A percentile compares a stretch with the other conserved stretches of the same genome.
Evolutionary conservation across 2,113 vertebrate genomes (phyloP).

Genomic region (Pelodiscus sinensis): DNA sequence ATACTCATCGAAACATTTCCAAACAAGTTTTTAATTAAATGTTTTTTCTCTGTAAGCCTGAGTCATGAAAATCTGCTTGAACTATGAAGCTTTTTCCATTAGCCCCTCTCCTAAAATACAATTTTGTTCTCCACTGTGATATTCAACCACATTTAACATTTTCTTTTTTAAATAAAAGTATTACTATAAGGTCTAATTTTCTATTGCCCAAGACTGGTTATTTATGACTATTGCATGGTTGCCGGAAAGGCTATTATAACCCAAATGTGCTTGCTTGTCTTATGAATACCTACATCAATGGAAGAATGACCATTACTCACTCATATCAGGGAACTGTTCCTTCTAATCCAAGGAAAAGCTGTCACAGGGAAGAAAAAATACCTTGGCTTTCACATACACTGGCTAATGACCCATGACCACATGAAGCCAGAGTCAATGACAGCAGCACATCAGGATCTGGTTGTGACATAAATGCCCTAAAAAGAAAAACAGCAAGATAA

Average conservation of each 20-base stretch:
- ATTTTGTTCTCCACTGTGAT: background rate
- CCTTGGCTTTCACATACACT: fast-evolving
- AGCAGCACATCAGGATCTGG: fast-evolving
- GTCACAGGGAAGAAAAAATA: slow-evolving; percentile 1
- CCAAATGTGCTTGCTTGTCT: background rate
- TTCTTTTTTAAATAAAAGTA: background rate
- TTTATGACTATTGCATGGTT: background rate
- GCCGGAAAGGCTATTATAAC: background rate
- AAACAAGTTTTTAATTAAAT: background rate
- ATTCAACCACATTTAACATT: background rate
- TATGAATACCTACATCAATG: background rate
- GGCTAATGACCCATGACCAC: background rate
- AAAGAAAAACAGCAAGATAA: background rate
- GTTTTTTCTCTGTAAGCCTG: background rate
- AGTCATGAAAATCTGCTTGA: slow-evolving; percentile 1
- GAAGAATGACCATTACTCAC: background rate
- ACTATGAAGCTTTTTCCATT: background rate
- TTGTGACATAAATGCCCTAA: background rate
- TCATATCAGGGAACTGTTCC: background rate
- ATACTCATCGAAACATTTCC: background rate
- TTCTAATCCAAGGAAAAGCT: background rate
- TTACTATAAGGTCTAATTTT: background rate
- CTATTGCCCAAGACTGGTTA: background rate
- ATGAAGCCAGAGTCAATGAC: background rate
- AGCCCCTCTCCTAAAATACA: background rate